Conservation (phyloP, 1,140 invertebrate species). For the Brachionus rotundiformis region DNA sequence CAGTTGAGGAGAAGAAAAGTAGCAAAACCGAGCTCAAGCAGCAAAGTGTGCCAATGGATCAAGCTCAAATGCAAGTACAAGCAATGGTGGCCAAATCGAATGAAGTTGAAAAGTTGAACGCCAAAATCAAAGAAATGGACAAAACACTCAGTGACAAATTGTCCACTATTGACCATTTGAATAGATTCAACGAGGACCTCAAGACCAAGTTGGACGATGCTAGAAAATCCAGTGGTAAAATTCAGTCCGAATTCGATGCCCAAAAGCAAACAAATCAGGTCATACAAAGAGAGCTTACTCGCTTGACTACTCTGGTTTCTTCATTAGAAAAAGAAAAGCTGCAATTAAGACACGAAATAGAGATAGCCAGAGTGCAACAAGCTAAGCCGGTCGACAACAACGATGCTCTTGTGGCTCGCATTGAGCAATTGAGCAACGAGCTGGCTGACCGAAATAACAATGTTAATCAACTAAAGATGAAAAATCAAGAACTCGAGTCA, state of each 20-base stretch:
- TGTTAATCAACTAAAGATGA: neutral
- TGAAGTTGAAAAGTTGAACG: neutral
- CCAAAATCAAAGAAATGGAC: slow-evolving; percentile 1
- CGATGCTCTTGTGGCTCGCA: neutral
- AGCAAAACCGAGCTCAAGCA: neutral
- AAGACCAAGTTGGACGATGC: neutral
- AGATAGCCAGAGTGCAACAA: neutral
- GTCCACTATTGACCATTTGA: neutral
- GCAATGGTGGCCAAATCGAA: neutral
- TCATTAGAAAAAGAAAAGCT: slow-evolving; percentile 22
- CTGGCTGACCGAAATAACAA: neutral
- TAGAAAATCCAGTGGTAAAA: neutral
- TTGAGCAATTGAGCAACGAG: slow-evolving; percentile 13
- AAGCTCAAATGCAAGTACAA: neutral
- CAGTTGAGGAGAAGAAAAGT: neutral
- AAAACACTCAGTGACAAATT: slow-evolving; percentile 25
- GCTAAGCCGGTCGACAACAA: neutral
- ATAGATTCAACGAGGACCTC: neutral
- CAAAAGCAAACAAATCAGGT: slow-evolving; percentile 31
- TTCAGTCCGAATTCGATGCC: neutral
- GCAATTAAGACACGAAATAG: neutral
- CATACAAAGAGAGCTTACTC: slow-evolving; percentile 34
- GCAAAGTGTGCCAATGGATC: neutral
- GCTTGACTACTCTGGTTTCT: neutral
- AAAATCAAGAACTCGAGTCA: neutral